These are phyloP conservation scores for Vicugna pacos DNA, from an alignment of 2,113 vertebrate genomes.

Conservation along the genomic window DNA sequence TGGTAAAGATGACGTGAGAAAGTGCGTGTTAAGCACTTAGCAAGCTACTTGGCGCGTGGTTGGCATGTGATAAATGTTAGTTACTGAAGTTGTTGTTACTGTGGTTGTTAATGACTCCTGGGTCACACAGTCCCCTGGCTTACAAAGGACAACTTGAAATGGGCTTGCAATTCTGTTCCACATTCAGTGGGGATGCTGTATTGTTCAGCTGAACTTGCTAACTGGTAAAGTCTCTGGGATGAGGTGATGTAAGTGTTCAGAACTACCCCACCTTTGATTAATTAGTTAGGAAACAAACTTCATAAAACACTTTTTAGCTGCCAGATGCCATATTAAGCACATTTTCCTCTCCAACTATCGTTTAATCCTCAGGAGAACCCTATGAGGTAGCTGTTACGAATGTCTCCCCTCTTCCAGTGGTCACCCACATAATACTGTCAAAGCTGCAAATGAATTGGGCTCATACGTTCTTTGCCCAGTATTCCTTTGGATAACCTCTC, in stretches of 20 bases:
- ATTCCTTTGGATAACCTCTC: constrained; percentile 38
- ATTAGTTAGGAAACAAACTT: constrained; percentile 10
- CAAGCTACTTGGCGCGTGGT: not conserved
- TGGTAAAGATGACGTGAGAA: constrained; percentile 39
- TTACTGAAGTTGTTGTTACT: not conserved
- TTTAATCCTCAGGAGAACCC: not conserved
- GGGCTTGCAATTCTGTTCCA: not conserved
- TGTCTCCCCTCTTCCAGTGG: not conserved
- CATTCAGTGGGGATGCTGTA: not conserved
- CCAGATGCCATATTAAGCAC: not conserved
- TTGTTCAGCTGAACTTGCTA: not conserved
- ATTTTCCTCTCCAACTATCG: constrained; percentile 21
- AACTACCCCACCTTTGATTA: not conserved
- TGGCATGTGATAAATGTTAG: not conserved
- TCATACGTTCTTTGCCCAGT: not conserved
- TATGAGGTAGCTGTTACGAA: not conserved
- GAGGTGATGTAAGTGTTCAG: not conserved
- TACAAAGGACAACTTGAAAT: not conserved
- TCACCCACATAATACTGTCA: not conserved
- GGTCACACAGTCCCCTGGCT: not conserved
- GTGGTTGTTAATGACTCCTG: not conserved
- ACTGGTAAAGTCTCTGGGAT: constrained; percentile 1
- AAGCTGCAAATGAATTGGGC: not conserved
- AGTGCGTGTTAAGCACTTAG: not conserved
- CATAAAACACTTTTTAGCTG: not conserved